Percentiles rank a stretch among this genome's conserved stretches.
phyloP scores from a whole-genome alignment of 2,888 invertebrate genomes.

The Andrena hattorfiana region DNA sequence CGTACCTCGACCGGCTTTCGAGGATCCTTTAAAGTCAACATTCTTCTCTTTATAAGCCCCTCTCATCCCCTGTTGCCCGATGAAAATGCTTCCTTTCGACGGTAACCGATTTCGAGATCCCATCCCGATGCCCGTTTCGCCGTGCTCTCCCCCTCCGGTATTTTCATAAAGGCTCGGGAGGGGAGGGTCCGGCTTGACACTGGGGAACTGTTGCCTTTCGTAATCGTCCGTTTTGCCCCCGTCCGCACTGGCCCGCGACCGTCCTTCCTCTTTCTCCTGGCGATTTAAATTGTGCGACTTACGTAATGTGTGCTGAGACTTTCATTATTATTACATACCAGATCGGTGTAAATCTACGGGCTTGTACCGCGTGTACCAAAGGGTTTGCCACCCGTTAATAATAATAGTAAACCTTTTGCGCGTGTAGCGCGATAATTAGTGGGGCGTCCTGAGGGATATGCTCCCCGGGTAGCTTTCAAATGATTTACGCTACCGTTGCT shows the following conservation, averaged over 20 bases:
- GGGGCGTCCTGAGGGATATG: no score
- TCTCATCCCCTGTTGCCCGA: conserved; percentile 14
- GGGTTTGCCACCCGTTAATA: no score
- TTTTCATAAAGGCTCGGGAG: conserved; percentile 33
- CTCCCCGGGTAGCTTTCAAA: no score
- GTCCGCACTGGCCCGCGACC: not conserved
- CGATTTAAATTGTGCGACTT: not conserved
- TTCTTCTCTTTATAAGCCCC: conserved; percentile 45
- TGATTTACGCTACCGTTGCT: no score
- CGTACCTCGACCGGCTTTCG: conserved; percentile 24
- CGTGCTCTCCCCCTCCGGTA: not conserved
- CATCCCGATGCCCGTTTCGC: conserved; percentile 5
- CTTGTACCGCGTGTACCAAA: no score
- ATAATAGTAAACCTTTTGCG: no score
- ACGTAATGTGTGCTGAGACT: no score
- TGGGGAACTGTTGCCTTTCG: conserved; percentile 23
- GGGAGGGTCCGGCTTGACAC: not conserved
- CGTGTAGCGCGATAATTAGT: no score
- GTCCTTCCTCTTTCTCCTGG: not conserved
- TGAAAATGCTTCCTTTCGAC: conserved; percentile 38
- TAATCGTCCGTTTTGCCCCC: conserved; percentile 4
- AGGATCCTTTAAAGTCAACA: conserved; percentile 64
- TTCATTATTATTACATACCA: no score
- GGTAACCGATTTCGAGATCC: conserved; percentile 7
- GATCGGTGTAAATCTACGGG: no score